These are phyloP conservation scores for Nylanderia fulva DNA, from an alignment of 1,140 invertebrate genomes.

Conservation along the genomic window DNA sequence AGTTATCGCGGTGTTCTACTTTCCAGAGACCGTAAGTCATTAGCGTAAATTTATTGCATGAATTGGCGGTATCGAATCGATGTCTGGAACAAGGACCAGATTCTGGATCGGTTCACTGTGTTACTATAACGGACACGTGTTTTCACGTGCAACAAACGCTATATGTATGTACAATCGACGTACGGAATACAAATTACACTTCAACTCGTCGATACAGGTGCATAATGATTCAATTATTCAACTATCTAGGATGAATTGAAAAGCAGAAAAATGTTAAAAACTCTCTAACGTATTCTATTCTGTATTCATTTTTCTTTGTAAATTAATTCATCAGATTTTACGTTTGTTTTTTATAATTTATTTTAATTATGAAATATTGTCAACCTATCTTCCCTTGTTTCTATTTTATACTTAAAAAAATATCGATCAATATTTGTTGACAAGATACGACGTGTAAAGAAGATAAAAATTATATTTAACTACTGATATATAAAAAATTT, in stretches of 20 bases:
- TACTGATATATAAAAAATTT: neutral
- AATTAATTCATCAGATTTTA: neutral
- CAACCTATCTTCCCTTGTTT: neutral
- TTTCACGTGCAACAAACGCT: slow-evolving; percentile 53
- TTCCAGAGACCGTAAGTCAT: slow-evolving; percentile 36
- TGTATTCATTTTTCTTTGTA: neutral
- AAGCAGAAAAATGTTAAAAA: neutral
- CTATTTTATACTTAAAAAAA: neutral
- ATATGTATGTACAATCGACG: neutral
- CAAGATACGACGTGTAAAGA: neutral
- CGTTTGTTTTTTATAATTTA: neutral
- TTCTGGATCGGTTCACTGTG: slow-evolving; percentile 76
- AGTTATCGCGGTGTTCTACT: slow-evolving; percentile 11
- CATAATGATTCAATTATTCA: neutral
- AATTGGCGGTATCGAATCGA: slow-evolving; percentile 49
- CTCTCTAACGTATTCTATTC: slow-evolving; percentile 6
- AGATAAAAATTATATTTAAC: neutral
- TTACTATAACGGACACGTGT: slow-evolving; percentile 75
- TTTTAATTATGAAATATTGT: neutral
- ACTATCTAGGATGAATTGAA: neutral
- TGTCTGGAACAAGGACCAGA: slow-evolving; percentile 54
- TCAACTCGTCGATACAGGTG: slow-evolving; percentile 8
- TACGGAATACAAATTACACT: slow-evolving; percentile 44
- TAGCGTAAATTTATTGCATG: slow-evolving; percentile 35
- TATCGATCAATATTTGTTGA: neutral